Evolutionary conservation across 2,113 vertebrate species (phyloP).

Genomic region (Cettia cetti): DNA sequence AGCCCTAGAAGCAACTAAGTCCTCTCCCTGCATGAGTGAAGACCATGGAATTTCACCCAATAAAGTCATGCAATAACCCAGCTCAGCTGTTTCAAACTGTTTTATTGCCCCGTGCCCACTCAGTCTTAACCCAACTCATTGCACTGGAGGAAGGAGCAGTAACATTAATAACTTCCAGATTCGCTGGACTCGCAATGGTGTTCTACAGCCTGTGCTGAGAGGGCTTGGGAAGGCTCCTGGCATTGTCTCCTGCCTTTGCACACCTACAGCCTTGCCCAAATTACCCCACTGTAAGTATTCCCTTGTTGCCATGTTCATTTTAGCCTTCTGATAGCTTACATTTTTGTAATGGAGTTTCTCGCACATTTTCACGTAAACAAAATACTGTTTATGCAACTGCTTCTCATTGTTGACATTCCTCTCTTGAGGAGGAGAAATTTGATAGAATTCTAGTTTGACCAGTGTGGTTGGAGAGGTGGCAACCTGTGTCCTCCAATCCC

Average conservation of each 20-base stretch:
- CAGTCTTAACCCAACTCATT: neutral
- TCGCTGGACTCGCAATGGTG: accelerated
- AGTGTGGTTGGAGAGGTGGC: too few relatives aligned
- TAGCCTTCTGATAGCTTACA: too few relatives aligned
- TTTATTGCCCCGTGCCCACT: neutral
- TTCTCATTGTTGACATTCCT: too few relatives aligned
- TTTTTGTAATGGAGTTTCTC: too few relatives aligned
- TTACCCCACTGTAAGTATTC: too few relatives aligned
- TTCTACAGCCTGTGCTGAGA: neutral
- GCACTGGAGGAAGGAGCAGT: neutral
- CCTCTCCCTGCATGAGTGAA: neutral
- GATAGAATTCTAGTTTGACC: too few relatives aligned
- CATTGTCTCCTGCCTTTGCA: neutral
- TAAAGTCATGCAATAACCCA: neutral
- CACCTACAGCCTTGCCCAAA: neutral
- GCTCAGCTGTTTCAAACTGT: neutral
- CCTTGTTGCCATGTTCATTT: too few relatives aligned
- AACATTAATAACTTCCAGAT: neutral
- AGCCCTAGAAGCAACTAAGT: neutral
- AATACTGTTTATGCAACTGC: too few relatives aligned
- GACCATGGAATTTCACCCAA: accelerated
- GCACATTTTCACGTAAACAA: too few relatives aligned
- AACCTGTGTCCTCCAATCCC: too few relatives aligned
- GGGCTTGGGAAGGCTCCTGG: neutral
- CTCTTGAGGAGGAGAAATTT: too few relatives aligned